Evolutionary conservation across 1,140 invertebrate genomes (phyloP).

Genomic region (Tetragonula clypearis): DNA sequence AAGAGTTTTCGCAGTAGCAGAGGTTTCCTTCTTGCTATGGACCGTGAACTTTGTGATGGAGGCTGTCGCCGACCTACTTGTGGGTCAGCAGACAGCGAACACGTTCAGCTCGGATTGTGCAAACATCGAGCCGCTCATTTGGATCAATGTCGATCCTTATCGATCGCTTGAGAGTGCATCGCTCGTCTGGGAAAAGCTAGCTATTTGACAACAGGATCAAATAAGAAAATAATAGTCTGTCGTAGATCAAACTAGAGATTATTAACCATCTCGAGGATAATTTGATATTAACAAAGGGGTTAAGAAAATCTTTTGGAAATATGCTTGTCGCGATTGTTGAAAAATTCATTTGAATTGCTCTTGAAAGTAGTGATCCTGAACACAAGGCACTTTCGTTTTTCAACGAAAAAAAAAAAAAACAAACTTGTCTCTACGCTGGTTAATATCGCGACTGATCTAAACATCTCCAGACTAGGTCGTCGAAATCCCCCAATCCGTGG

Average conservation of each 20-base stretch:
- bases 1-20: not conserved
- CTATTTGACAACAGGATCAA: not conserved
- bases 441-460: no score
- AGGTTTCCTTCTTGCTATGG: not conserved
- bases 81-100: slow-evolving; percentile 18
- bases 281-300: not conserved
- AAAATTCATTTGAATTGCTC: no score
- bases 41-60: slow-evolving; percentile 21
- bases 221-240: not conserved
- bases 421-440: no score
- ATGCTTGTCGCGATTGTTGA: not conserved
- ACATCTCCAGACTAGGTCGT: not conserved
- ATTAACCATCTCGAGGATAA: not conserved
- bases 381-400: not conserved
- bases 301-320: not conserved
- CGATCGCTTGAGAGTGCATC: slow-evolving; percentile 7
- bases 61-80: slow-evolving; percentile 1
- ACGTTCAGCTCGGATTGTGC: slow-evolving; percentile 13
- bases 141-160: slow-evolving; percentile 39
- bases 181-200: slow-evolving; percentile 2
- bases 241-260: not conserved
- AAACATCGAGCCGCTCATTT: slow-evolving; percentile 15
- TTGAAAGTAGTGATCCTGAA: not conserved
- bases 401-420: no score
- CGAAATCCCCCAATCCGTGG: not conserved